Base-by-base conservation (phyloP, 2,797 vertebrate genomes). In the Gallinago stenura region DNA sequence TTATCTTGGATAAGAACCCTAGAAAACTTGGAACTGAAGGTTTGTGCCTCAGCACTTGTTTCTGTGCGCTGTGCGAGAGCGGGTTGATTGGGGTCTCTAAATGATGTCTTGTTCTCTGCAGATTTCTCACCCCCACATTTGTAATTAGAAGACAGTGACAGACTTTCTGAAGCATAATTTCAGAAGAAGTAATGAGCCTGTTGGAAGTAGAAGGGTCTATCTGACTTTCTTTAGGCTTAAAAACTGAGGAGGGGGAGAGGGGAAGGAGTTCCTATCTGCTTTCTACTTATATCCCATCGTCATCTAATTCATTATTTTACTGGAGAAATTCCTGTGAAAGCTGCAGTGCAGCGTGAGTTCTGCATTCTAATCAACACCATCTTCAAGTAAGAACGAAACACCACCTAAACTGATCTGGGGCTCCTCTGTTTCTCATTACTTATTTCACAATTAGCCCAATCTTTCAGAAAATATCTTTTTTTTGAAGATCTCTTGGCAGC, bases 101-200 rank as follows among this genome's bases (percentile, higher is more conserved):
- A 54, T 16, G 62, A 26, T 78, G 28, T 35, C 31, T 87, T 85
- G 53, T 91, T 91, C 82, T 72, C 51, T 92, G 78, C 81, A 85
- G 93, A 76, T 77, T 60, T 62, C 57, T 65, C 25, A 8, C 31
- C 28, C n/a, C 5, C 4, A 15, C 54, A 41, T 76, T 48, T 91
- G 41, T 93, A 51, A 68, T 57, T 90, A 84, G 70, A 93, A 66
- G 68, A 53, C 17, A 22, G 37, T 78, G 69, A 35, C 82, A 91
- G 71, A 81, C 61, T 50, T 83, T 57, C 35, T 85, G 51, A 89
- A 83, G 72, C 70, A 8, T 95, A 28, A 60, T 95, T 95, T 78
- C 72, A 72, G 57, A 91, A 80, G 73, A 83, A 83, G 14, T 56
- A 93, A 58, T 25, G 39, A 78, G 61, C 15, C 69, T 68, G 12